Percentiles rank a stretch among this genome's conserved stretches.
Conservation (phyloP, 2,888 invertebrate genomes). For the Bruchidius siliquastri region DNA sequence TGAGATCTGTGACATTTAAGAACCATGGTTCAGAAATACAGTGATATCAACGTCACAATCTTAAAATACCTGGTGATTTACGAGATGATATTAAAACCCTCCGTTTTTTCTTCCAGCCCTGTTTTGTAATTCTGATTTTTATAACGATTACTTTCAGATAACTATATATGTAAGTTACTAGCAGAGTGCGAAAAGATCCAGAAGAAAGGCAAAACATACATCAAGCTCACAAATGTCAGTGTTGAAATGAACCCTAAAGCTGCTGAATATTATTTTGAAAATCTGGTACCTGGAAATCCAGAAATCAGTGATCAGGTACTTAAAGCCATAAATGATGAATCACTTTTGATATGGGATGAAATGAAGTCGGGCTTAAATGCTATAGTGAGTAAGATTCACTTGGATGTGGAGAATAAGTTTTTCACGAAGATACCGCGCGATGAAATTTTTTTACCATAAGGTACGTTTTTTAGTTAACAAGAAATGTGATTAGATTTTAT, state of each 20-base stretch:
- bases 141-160: too few species aligned
- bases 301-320: conserved; percentile 28
- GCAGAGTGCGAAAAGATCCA: conserved; percentile 29
- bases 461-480: too few species aligned
- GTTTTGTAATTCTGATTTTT: too few species aligned
- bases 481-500: too few species aligned
- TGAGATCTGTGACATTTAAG: too few species aligned
- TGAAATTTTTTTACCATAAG: conserved; percentile 26
- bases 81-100: too few species aligned
- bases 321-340: conserved; percentile 33
- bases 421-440: conserved; percentile 30
- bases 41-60: too few species aligned
- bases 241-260: conserved; percentile 57
- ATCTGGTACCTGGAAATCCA: conserved; percentile 32
- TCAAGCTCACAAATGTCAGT: conserved; percentile 29
- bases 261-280: conserved; percentile 26
- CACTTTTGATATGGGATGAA: conserved; percentile 30
- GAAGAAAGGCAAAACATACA: conserved; percentile 29
- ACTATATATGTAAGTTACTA: too few species aligned
- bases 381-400: conserved; percentile 23
- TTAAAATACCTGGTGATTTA: too few species aligned
- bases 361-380: conserved; percentile 26
- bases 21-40: too few species aligned
- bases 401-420: conserved; percentile 24
- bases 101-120: too few species aligned